Percentiles rank a stretch among this genome's conserved stretches.
Conservation (phyloP, 1,140 invertebrate species). For the Ips nitidus region DNA sequence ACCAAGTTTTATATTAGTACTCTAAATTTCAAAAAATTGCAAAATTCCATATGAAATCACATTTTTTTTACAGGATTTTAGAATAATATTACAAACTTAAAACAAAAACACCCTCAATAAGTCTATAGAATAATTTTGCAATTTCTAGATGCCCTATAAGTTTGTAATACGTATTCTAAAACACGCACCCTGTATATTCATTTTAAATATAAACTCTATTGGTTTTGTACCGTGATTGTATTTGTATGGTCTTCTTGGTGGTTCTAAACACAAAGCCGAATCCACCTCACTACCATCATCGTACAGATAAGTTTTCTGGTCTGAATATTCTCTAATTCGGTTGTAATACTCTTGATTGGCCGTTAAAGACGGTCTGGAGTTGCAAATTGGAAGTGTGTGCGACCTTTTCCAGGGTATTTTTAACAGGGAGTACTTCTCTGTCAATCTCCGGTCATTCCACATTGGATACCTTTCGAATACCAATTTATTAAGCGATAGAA, state of each 20-base stretch:
- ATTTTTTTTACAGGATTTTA: not conserved
- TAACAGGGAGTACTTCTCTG: constrained; percentile 38
- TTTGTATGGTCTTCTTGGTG: not conserved
- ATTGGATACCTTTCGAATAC: constrained; percentile 6
- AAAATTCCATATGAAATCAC: no score
- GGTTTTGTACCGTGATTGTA: no score
- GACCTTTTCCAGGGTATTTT: constrained; percentile 38
- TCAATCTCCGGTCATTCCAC: constrained; percentile 33
- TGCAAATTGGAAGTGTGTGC: constrained; percentile 15
- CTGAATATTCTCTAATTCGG: constrained; percentile 25
- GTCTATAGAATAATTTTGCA: no score
- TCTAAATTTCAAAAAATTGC: no score
- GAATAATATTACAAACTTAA: not conserved
- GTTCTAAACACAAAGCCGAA: constrained; percentile 13
- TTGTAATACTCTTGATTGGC: not conserved
- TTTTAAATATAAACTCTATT: no score
- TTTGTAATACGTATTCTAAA: no score
- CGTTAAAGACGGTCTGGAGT: constrained; percentile 2
- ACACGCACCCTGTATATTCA: no score
- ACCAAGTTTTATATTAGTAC: no score
- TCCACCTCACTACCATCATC: constrained; percentile 39
- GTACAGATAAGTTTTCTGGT: constrained; percentile 32
- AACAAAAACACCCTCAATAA: no score
- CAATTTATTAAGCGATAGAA: no score
- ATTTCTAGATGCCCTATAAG: no score